Conservation (phyloP, 2,888 invertebrate genomes). For the Xestia ashworthii region DNA sequence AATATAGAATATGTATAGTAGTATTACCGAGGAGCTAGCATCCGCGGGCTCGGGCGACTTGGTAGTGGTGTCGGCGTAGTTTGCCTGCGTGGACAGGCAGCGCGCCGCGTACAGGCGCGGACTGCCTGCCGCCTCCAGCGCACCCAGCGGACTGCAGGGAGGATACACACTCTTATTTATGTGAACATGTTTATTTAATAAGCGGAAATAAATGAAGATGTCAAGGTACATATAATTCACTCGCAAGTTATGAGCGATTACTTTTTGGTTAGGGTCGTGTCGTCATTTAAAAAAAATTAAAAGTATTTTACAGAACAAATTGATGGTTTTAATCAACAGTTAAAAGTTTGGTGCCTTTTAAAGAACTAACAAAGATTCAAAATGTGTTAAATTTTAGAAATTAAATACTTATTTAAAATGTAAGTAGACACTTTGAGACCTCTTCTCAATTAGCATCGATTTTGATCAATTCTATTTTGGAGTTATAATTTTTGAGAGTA, state of each 20-base stretch:
- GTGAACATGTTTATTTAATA: too few relatives aligned
- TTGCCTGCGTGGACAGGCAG: conserved; percentile 70
- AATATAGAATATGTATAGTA: not conserved
- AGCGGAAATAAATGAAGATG: too few relatives aligned
- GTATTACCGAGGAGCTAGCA: conserved; percentile 81
- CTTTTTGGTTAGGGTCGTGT: not conserved
- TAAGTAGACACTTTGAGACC: not conserved
- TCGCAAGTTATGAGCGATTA: not conserved
- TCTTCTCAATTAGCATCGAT: too few relatives aligned
- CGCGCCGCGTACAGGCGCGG: conserved; percentile 68
- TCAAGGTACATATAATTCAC: too few relatives aligned
- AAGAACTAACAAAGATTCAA: not conserved
- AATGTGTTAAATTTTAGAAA: not conserved
- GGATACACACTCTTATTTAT: not conserved
- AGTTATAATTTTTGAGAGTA: not conserved
- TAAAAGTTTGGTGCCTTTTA: not conserved
- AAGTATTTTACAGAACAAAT: not conserved
- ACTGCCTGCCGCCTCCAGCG: conserved; percentile 80
- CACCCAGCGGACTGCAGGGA: conserved; percentile 90
- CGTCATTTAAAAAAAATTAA: not conserved
- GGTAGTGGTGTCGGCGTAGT: conserved; percentile 87
- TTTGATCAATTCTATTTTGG: not conserved
- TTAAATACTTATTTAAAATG: not conserved
- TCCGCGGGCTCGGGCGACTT: conserved; percentile 86
- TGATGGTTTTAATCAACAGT: not conserved